Percentiles rank a stretch among this genome's conserved stretches.
phyloP scores from a whole-genome alignment of 1,140 invertebrate species.

The Gryon sp. region DNA sequence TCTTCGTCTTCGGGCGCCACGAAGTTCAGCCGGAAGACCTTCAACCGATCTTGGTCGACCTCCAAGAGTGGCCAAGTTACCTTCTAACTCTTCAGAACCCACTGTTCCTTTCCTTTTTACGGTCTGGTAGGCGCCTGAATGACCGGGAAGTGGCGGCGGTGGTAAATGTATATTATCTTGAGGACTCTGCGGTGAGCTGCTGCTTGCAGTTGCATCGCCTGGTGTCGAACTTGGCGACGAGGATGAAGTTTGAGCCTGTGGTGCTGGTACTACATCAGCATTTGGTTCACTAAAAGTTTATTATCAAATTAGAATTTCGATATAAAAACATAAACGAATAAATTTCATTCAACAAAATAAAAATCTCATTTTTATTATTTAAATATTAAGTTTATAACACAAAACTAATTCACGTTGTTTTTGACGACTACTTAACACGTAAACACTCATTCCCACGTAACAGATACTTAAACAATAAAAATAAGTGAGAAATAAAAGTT shows the following conservation, averaged over 20 bases:
- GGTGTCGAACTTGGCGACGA: slow-evolving; percentile 84
- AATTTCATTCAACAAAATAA: too few species aligned
- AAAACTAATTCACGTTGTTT: too few species aligned
- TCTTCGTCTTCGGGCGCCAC: slow-evolving; percentile 84
- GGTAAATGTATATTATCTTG: slow-evolving; percentile 85
- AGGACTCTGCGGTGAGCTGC: slow-evolving; percentile 84
- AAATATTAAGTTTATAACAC: too few species aligned
- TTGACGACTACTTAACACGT: too few species aligned
- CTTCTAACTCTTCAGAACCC: slow-evolving; percentile 84
- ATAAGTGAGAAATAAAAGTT: slow-evolving; percentile 24
- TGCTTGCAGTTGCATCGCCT: slow-evolving; percentile 80
- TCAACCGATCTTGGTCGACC: slow-evolving; percentile 91
- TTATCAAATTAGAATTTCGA: too few species aligned
- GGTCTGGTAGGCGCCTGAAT: slow-evolving; percentile 87
- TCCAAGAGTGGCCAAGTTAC: slow-evolving; percentile 88
- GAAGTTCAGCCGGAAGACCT: slow-evolving; percentile 84
- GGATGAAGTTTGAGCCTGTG: slow-evolving; percentile 85
- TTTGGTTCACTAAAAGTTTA: slow-evolving; percentile 84
- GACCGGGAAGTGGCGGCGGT: slow-evolving; percentile 89
- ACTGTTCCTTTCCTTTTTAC: slow-evolving; percentile 90
- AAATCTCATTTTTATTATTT: too few species aligned
- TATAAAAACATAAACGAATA: too few species aligned
- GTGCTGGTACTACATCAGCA: slow-evolving; percentile 87
- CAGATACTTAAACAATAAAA: background rate
- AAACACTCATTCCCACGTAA: background rate